phyloP scores from a whole-genome alignment of 2,113 vertebrate species.

The Holacanthus passer region DNA sequence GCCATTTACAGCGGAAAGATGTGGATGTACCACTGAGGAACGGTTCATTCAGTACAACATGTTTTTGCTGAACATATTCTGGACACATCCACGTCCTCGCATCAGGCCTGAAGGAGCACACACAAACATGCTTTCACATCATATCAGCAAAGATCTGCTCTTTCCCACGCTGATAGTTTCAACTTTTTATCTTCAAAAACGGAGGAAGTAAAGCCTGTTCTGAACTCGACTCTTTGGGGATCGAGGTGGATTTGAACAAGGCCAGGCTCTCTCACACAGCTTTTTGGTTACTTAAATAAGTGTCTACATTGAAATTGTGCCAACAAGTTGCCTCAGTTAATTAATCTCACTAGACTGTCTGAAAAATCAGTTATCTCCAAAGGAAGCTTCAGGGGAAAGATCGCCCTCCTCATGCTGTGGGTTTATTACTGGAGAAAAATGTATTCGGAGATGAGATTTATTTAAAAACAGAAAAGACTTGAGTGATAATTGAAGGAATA shows the following conservation, averaged over 20 bases:
- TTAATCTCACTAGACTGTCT: conserved; percentile 40
- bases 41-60: background rate
- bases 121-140: background rate
- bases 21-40: background rate
- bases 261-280: background rate
- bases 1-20: background rate
- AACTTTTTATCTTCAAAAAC: conserved; percentile 19
- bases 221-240: conserved; percentile 26
- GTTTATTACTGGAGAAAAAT: background rate
- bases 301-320: background rate
- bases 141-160: background rate
- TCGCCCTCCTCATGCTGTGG: no score
- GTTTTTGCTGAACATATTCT: background rate
- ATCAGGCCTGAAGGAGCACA: background rate
- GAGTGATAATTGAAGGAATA: no score
- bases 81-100: background rate
- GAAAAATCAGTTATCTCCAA: conserved; percentile 8
- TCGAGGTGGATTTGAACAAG: conserved; percentile 39
- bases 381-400: background rate
- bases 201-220: conserved; percentile 5
- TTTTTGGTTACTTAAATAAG: conserved; percentile 28
- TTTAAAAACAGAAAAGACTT: conserved; percentile 5
- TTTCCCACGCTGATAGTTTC: conserved; percentile 22
- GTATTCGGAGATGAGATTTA: background rate
- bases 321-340: conserved; percentile 41